Base-by-base conservation (phyloP, 2,113 vertebrate genomes). In the Sceloporus tristichus region DNA sequence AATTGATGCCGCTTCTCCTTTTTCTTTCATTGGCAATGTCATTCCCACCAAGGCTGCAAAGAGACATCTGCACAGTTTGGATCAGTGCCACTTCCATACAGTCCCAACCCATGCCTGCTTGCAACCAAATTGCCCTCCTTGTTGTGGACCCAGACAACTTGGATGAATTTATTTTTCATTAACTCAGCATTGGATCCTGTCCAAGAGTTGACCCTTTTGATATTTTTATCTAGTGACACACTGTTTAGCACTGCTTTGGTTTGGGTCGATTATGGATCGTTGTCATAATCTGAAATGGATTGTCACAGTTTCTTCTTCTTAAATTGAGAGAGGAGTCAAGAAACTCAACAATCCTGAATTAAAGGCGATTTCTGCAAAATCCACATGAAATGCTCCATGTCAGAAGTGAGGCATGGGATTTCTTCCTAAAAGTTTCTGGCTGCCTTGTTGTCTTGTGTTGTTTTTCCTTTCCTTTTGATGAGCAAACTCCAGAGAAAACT, bases 121-220 rank as follows among this genome's bases (percentile, higher is more conserved):
- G 48, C 48, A 48, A 48, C 4, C 5, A 48, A 48, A 48, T 48
- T 4, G 4, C 48, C 48, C 7, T 48, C 48, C 7, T 48, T 48
- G 3, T 48, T 48, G 48, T 48, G 48, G 48, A 48, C 7, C 48
- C 48, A 7, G 48, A 48, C 5, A 48, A 48, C 48, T 48, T 48
- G 48, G 7, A 48, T 48, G 3, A 48, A 48, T 48, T 48, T 48
- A 48, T 48, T 48, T 48, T 48, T 48, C 48, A 48, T 48, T 48
- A 85, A 85, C 94, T 95, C 92, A 93, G 93, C 93, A 91, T 88
- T 38, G 56, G 85, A 83, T 86, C 92, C 85, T 85, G 87, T 86
- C 83, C 3, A 92, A 87, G 91, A 53, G 80, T 68, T 94, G 89
- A 88, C 82, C 94, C 94, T 73, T 34, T 90, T 89, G 89, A 83